Percentiles rank a stretch among this genome's conserved stretches.
These are phyloP conservation scores for Pentamera pediparva DNA, from an alignment of 53 echinoderm and acorn worm genomes.

Conservation along the genomic window DNA sequence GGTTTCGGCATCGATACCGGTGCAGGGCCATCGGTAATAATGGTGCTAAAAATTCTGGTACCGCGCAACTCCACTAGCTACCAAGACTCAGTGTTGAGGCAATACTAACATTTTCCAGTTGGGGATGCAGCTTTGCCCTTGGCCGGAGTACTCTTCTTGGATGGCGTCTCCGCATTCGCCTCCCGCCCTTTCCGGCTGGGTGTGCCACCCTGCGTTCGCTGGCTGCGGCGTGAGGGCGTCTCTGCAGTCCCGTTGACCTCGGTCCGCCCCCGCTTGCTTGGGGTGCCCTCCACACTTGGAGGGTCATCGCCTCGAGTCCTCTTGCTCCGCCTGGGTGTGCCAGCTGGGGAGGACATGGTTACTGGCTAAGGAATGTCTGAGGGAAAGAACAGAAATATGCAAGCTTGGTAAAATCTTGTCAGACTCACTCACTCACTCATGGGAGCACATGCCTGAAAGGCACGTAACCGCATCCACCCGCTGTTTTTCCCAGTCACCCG, in stretches of 20 bases:
- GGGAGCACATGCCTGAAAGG: too few species aligned
- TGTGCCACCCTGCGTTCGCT: slow-evolving; percentile 46
- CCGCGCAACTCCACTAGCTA: too few species aligned
- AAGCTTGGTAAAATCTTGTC: neutral
- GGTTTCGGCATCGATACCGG: too few species aligned
- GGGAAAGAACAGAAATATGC: neutral
- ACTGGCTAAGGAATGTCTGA: neutral
- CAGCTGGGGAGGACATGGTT: slow-evolving; percentile 58
- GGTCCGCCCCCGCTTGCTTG: slow-evolving; percentile 54
- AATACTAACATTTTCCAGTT: slow-evolving; percentile 23
- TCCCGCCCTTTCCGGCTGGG: slow-evolving; percentile 49
- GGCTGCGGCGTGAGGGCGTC: slow-evolving; percentile 25
- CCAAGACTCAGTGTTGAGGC: too few species aligned
- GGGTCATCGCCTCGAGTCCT: slow-evolving; percentile 61
- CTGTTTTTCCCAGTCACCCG: too few species aligned
- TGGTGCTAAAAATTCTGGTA: too few species aligned
- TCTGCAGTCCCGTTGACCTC: slow-evolving; percentile 38
- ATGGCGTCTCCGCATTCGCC: slow-evolving; percentile 42
- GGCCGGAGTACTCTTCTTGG: slow-evolving; percentile 22
- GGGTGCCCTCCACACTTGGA: slow-evolving; percentile 54
- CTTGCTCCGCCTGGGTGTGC: slow-evolving; percentile 80
- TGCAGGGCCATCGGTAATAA: too few species aligned
- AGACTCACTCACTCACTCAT: too few species aligned
- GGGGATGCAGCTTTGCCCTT: slow-evolving; percentile 5
- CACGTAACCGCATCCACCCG: too few species aligned